These are phyloP conservation scores for Ptychoptera albimana DNA, from an alignment of 2,888 invertebrate genomes.

Conservation along the genomic window DNA sequence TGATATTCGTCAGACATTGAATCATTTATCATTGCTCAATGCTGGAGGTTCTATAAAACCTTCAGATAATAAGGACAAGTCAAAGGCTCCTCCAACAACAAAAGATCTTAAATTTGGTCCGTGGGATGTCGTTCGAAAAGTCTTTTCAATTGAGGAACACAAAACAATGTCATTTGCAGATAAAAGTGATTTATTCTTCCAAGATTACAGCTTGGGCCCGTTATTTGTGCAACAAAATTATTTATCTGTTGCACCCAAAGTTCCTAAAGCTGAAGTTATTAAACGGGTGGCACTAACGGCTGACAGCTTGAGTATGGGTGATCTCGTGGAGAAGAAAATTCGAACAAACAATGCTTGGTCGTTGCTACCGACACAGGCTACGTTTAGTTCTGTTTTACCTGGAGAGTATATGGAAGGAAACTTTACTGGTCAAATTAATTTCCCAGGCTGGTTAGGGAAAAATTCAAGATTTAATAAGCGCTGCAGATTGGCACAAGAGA, in stretches of 20 bases:
- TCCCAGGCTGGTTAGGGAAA: slow-evolving; percentile 93
- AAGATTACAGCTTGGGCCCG: slow-evolving; percentile 91
- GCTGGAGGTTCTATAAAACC: slow-evolving; percentile 36
- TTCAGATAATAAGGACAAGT: slow-evolving; percentile 38
- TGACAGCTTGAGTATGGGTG: slow-evolving; percentile 73
- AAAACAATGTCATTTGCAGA: slow-evolving; percentile 63
- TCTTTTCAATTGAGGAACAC: slow-evolving; percentile 68
- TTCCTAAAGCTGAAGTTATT: slow-evolving; percentile 40
- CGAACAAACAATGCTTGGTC: slow-evolving; percentile 71
- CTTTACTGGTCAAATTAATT: slow-evolving; percentile 63
- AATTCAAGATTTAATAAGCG: slow-evolving; percentile 76
- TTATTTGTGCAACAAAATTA: slow-evolving; percentile 98
- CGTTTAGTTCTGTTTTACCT: slow-evolving; percentile 82
- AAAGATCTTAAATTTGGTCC: slow-evolving; percentile 83
- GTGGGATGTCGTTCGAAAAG: slow-evolving; percentile 83
- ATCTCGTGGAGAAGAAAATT: slow-evolving; percentile 69
- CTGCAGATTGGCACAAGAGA: slow-evolving; percentile 63
- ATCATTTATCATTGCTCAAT: slow-evolving; percentile 72
- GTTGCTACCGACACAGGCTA: slow-evolving; percentile 71
- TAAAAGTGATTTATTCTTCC: slow-evolving; percentile 84
- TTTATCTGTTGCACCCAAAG: slow-evolving; percentile 58
- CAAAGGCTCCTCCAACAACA: slow-evolving; percentile 43
- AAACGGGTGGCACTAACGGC: slow-evolving; percentile 63
- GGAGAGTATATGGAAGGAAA: slow-evolving; percentile 72
- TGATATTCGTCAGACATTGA: slow-evolving; percentile 87